A percentile compares a stretch with the other conserved stretches of the same genome.
These are phyloP conservation scores for Sprattus sprattus DNA, from an alignment of 2,113 vertebrate species.

Conservation along the genomic window DNA sequence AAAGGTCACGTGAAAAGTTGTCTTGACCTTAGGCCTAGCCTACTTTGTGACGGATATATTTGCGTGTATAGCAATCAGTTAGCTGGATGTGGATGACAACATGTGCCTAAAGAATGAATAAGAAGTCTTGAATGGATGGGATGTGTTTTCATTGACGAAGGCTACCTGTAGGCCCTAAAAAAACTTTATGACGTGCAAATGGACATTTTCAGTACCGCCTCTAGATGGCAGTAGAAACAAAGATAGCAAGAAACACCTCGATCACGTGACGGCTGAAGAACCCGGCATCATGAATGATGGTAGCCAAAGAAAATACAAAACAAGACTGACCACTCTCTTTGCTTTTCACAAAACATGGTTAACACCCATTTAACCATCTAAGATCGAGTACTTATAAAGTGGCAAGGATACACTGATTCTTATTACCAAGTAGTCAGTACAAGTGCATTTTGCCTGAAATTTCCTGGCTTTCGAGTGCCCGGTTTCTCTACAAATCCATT, in stretches of 20 bases:
- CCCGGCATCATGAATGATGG: not conserved
- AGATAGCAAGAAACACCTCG: not conserved
- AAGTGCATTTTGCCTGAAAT: too few species aligned
- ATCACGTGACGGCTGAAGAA: not conserved
- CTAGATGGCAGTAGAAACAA: constrained; percentile 34
- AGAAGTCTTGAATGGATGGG: too few species aligned
- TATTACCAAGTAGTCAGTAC: not conserved
- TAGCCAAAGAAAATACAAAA: too few species aligned
- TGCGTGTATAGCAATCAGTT: not conserved
- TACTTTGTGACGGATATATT: not conserved
- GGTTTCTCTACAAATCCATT: not conserved
- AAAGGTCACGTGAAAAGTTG: not conserved
- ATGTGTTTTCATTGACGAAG: not conserved
- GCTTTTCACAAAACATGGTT: not conserved
- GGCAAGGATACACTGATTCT: not conserved
- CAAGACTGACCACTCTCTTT: constrained; percentile 1
- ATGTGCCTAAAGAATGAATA: not conserved
- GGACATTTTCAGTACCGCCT: constrained; percentile 2
- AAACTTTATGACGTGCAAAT: not conserved
- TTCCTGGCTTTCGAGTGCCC: not conserved
- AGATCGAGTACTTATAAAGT: not conserved
- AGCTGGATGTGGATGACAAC: not conserved
- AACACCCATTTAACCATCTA: not conserved
- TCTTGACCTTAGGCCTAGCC: not conserved
- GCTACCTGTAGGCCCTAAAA: not conserved